Evolutionary conservation across 2,113 vertebrate species (phyloP), one percentile per base, ranked within the genome.

Genomic region (Sigmodon hispidus): DNA sequence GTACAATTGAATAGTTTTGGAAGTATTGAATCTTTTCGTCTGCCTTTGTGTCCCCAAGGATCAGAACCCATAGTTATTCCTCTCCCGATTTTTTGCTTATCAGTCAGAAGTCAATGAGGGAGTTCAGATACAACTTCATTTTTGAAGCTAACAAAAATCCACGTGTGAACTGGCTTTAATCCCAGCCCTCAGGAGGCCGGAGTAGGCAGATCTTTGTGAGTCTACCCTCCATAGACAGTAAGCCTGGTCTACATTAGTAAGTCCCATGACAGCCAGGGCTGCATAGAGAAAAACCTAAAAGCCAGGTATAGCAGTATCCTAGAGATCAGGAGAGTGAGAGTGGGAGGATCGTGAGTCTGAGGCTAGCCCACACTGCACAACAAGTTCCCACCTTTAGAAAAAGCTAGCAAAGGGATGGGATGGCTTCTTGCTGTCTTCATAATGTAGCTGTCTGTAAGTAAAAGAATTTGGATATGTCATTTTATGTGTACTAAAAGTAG

Each of bases 401-500:
- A 31, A 76, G 10, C 10, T 43, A 10, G 24, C 52, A 72, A 85
- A 87, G 59, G 59, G 7, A 72, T 19, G 4, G 55, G 50, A 55
- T 50, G 83, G 1, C 59, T n/a, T 19, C 48, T 45, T 77, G 10
- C 40, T 67, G 7, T 91, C 50, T 57, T 70, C 7, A 8, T 26
- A 61, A 1, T 24, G 22, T 79, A 63, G 26, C 10, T 93, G 9
- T 57, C 52, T 63, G n/a, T n/a, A 52, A 45, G 77, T 59, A 92
- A 65, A 48, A 52, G 79, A 86, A 79, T 94, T 92, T 50, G 34
- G 50, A 52, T 86, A 2, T 92, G 73, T 95, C 65, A n/a, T 95
- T 22, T 92, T 50, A 31, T 90, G 0, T 88, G 0, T 80, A 55
- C 43, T 67, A 69, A 73, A 69, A 80, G 43, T 29, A 93, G 7